Conservation (phyloP, 2,888 invertebrate genomes). For the Sarcophaga variegata region DNA sequence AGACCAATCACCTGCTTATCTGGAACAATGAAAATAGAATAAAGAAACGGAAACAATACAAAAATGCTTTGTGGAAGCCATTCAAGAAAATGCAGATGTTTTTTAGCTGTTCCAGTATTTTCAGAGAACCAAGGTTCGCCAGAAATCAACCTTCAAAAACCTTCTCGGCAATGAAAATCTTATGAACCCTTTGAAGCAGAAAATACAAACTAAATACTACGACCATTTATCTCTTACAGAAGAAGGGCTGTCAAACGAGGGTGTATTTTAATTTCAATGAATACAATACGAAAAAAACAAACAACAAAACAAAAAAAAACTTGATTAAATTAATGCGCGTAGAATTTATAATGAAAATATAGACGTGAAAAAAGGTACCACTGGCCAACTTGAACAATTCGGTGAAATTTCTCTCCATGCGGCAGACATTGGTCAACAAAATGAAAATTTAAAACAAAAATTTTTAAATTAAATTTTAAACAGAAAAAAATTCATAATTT, state of each 20-base stretch:
- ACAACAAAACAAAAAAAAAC: conserved; percentile 19
- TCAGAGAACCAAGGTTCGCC: neutral
- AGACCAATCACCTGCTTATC: no score
- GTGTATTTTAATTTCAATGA: conserved; percentile 4
- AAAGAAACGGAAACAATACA: no score
- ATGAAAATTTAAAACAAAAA: neutral
- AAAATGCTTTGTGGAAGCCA: no score
- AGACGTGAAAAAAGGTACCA: conserved; percentile 10
- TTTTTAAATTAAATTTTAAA: conserved; percentile 23
- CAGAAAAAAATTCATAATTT: conserved; percentile 64
- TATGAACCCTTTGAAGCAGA: no score
- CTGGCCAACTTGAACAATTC: conserved; percentile 14
- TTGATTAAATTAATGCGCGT: conserved; percentile 42
- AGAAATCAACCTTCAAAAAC: neutral
- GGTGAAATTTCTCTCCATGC: conserved; percentile 54
- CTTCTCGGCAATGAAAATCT: no score
- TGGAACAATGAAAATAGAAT: no score
- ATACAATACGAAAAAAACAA: neutral
- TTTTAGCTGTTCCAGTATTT: no score
- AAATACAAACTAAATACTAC: no score
- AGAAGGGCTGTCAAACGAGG: conserved; percentile 30
- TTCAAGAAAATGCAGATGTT: no score
- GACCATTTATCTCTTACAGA: no score
- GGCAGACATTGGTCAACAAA: conserved; percentile 38
- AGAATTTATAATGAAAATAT: conserved; percentile 62